Base-by-base conservation (phyloP, 2,797 vertebrate genomes). In the Okamejei kenojei region DNA sequence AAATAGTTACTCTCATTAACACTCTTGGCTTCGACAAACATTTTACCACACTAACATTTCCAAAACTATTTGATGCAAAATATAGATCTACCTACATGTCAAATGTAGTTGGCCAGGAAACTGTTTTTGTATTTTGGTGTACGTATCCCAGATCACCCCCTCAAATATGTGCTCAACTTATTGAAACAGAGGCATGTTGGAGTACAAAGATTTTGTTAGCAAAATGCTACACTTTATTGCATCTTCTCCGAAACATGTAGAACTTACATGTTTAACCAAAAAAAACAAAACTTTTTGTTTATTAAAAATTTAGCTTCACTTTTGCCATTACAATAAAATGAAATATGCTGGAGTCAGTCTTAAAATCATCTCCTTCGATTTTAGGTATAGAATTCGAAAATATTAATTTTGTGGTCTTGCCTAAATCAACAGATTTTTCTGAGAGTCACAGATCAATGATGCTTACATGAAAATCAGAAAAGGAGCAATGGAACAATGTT, bases 31-130 rank as follows among this genome's bases (percentile, higher is more conserved):
- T 92, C 15, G n/a, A 92, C 68, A 35, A 35, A 58, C 71, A 92
- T 92, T 92, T 92, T 92, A 71, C n/a, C n/a, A n/a, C 90, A 92
- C 73, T 73, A 92, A 92, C 90, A 92, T 76, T 92, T 92, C 90
- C 90, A 92, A 91, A 90, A 76, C 23, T 76, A 92, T 92, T 76
- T 76, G 90, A 92, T 76, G 73, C 71, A 92, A 92, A 92, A 58
- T 92, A 29, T 92, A 92, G 68, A 76, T 92, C 90, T 92, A 68
- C 68, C 68, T 58, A 58, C 90, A 74, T 92, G 68, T 54, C 68
- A 26, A 58, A 88, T 74, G 90, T 58, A 26, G 71, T 76, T 92
- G 90, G 90, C 71, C 90, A 92, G 73, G 71, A 92, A 92, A 19
- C 71, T 58, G 90, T 45, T 45, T 68, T 58, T 92, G 38, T 92